phyloP scores from a whole-genome alignment of 2,797 vertebrate genomes.

The Artibeus lituratus region DNA sequence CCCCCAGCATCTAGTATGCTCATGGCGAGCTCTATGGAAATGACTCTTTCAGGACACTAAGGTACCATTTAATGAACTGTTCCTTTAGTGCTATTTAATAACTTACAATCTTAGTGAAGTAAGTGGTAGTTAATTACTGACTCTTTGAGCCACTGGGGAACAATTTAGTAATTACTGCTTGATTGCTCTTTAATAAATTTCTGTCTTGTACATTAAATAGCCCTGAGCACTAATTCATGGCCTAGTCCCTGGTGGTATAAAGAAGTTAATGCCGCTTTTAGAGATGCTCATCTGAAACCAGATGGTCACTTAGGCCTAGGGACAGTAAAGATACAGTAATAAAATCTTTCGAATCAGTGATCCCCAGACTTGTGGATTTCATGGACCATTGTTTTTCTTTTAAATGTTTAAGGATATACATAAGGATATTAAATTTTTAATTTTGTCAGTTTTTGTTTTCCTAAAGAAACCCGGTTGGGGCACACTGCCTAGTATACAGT shows the following conservation, averaged over 20 bases:
- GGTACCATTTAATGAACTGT: constrained; percentile 47
- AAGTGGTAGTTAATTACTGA: constrained; percentile 69
- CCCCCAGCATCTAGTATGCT: background rate
- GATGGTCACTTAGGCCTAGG: background rate
- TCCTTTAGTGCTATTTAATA: constrained; percentile 56
- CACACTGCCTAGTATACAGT: background rate
- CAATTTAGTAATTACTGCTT: constrained; percentile 64
- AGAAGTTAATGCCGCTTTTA: constrained; percentile 28
- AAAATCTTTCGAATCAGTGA: background rate
- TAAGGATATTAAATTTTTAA: background rate
- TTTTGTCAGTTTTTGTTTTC: background rate
- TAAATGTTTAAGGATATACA: background rate
- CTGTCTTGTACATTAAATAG: constrained; percentile 66
- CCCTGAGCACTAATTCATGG: constrained; percentile 41
- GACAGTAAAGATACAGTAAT: background rate
- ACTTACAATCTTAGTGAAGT: constrained; percentile 37
- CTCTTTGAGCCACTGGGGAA: constrained; percentile 54
- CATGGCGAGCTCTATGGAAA: background rate
- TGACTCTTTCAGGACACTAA: constrained; percentile 49
- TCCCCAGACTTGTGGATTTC: background rate
- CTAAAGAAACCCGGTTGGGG: background rate
- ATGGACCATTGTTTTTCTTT: background rate
- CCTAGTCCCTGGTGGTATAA: constrained; percentile 41
- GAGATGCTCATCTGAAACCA: constrained; percentile 16
- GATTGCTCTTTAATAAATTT: constrained; percentile 74